Evolutionary conservation across 2,888 invertebrate genomes (phyloP).

Genomic region (Prosopocoilus inquinatus): DNA sequence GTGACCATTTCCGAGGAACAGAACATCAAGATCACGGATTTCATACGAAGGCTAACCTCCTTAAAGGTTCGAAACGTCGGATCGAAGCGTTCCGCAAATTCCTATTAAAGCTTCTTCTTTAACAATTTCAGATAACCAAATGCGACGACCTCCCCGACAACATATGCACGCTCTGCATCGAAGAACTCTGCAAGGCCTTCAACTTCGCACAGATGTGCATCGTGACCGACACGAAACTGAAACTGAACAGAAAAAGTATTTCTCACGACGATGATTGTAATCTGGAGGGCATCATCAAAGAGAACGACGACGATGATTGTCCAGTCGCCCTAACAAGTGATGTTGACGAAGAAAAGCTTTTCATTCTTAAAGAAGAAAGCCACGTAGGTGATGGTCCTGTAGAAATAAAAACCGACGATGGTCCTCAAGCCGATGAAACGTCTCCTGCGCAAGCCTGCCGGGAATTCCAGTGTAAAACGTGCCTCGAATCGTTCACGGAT

Average conservation of each 20-base stretch:
- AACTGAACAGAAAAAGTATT: conserved; percentile 4
- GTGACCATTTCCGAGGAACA: conserved; percentile 21
- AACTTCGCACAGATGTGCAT: conserved; percentile 26
- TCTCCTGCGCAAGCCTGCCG: background rate
- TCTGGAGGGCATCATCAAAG: conserved; percentile 4
- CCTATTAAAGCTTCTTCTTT: conserved; percentile 1
- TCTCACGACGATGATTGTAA: background rate
- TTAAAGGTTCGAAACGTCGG: conserved; percentile 28
- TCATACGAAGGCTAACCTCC: conserved; percentile 27
- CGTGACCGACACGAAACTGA: conserved; percentile 17
- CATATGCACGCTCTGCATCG: conserved; percentile 30
- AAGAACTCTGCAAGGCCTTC: conserved; percentile 25
- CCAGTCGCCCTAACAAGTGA: background rate
- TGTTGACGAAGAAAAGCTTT: background rate
- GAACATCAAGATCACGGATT: conserved; percentile 22
- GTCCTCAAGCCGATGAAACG: background rate
- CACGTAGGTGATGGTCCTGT: background rate
- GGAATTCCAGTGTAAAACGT: conserved; percentile 19
- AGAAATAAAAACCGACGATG: background rate
- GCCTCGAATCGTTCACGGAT: conserved; percentile 19
- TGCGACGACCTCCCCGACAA: conserved; percentile 31
- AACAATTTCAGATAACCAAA: conserved; percentile 26
- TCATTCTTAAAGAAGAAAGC: background rate
- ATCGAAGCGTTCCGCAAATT: background rate
- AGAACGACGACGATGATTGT: conserved; percentile 2